phyloP scores from a whole-genome alignment of 2,888 invertebrate species.

The Aporophyla nigra region DNA sequence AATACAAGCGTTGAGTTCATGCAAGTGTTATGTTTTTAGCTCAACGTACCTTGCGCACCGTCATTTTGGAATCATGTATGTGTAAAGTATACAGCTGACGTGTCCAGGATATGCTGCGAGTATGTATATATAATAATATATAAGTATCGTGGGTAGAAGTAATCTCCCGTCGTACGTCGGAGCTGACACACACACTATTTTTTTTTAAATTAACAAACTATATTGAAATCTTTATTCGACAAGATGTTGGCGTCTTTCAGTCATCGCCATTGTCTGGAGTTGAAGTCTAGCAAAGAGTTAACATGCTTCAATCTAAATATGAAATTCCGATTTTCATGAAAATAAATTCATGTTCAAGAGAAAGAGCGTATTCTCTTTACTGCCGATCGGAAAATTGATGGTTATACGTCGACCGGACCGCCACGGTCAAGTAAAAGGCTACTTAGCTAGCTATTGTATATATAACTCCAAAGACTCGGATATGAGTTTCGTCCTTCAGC shows the following conservation, averaged over 20 bases:
- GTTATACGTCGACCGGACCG: conserved; percentile 19
- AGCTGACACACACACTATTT: no score
- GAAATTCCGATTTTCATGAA: conserved; percentile 16
- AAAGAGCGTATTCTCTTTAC: conserved; percentile 41
- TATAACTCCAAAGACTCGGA: conserved; percentile 31
- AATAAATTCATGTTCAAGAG: conserved; percentile 43
- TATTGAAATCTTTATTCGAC: no score
- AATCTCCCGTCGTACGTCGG: no score
- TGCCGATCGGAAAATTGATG: conserved; percentile 35
- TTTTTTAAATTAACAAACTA: neutral
- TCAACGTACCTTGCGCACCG: no score
- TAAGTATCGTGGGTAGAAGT: no score
- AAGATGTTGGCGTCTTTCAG: neutral
- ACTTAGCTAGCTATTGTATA: conserved; percentile 24
- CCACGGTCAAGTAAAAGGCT: conserved; percentile 48
- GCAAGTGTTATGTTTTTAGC: no score
- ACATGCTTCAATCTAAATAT: neutral
- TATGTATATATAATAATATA: no score
- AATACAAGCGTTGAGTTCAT: no score
- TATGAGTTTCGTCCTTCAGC: conserved; percentile 41
- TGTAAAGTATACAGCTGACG: no score
- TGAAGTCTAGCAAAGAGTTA: neutral
- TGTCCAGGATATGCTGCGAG: no score
- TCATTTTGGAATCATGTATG: no score
- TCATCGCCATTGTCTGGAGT: neutral